Evolutionary conservation across 2,113 vertebrate species (phyloP).

Genomic region (Alligator sinensis): DNA sequence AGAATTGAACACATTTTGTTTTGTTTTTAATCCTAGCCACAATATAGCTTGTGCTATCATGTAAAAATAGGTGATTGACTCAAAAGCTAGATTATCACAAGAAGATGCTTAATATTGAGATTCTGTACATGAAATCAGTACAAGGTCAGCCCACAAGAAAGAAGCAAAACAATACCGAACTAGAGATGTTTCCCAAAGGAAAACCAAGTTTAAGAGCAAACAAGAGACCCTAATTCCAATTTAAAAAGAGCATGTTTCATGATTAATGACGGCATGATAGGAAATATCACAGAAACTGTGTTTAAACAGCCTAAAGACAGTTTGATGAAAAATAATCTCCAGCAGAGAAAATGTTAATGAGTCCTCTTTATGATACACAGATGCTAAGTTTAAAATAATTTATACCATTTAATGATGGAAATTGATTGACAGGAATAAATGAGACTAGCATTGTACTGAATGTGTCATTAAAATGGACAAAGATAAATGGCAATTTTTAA

Average conservation of each 20-base stretch:
- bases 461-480: neutral
- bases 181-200: neutral
- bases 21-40: neutral
- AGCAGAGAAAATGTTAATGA: neutral
- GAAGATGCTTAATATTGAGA: neutral
- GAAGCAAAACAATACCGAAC: neutral
- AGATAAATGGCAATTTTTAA: neutral
- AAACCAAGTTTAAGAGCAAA: neutral
- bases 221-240: neutral
- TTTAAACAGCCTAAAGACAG: neutral
- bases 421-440: neutral
- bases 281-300: neutral
- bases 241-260: neutral
- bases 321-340: neutral
- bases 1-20: neutral
- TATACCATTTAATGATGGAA: conserved; percentile 1
- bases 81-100: neutral
- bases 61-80: neutral
- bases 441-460: neutral
- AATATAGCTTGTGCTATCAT: neutral
- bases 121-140: neutral
- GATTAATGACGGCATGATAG: neutral
- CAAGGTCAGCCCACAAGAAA: too few species aligned
- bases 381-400: neutral
- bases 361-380: neutral